These are phyloP conservation scores for Delichon dasypus DNA, from an alignment of 2,797 vertebrate genomes.

Conservation along the genomic window DNA sequence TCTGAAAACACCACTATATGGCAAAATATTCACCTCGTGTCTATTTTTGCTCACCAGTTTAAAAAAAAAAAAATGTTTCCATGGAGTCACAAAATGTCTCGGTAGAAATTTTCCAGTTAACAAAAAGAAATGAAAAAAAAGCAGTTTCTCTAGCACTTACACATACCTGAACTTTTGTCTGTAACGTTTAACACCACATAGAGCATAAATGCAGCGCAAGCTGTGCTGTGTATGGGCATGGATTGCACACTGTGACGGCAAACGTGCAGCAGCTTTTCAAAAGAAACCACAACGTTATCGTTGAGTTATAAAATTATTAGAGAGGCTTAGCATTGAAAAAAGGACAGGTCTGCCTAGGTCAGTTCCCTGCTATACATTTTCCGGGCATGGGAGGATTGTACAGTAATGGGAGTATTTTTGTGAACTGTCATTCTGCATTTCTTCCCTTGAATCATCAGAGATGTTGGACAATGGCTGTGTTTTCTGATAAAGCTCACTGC, in stretches of 20 bases:
- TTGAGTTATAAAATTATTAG: neutral
- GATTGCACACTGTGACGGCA: neutral
- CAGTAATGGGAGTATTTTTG: neutral
- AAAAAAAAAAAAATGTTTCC: neutral
- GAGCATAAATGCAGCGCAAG: neutral
- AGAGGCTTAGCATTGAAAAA: neutral
- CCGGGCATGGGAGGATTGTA: neutral
- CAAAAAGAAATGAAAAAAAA: neutral
- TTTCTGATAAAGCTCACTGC: neutral
- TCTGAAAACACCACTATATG: neutral
- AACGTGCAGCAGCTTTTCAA: neutral
- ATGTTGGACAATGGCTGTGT: neutral
- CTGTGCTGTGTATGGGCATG: neutral
- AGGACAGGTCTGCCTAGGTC: neutral
- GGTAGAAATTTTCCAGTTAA: neutral
- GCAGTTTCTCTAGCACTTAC: neutral
- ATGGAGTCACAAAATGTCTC: neutral
- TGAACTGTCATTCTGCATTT: neutral
- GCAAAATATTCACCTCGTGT: neutral
- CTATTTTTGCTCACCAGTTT: neutral
- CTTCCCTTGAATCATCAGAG: neutral
- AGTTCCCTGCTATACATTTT: neutral
- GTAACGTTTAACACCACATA: neutral
- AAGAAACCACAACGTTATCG: accelerated
- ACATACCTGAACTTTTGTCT: neutral